phyloP scores from a whole-genome alignment of 2,797 vertebrate species.

The Takifugu rubripes region DNA sequence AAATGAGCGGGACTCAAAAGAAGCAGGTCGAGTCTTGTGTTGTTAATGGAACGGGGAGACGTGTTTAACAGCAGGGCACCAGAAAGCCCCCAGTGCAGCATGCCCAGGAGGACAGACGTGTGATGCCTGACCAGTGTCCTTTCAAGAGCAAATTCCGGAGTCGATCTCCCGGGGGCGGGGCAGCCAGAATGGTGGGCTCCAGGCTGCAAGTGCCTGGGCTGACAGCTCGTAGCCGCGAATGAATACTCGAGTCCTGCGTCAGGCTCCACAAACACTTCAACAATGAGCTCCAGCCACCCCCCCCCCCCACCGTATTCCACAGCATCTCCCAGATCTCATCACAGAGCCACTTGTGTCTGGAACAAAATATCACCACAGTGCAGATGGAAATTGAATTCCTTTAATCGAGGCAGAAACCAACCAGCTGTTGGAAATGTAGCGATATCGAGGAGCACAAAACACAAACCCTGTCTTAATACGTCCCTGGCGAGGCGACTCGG shows the following conservation, averaged over 20 bases:
- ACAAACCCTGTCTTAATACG: too few species aligned
- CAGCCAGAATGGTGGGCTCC: constrained; percentile 13
- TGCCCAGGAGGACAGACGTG: constrained; percentile 6
- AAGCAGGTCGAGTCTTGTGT: constrained; percentile 6
- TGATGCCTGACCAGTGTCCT: constrained; percentile 31
- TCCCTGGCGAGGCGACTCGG: too few species aligned
- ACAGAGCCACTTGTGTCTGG: constrained; percentile 56
- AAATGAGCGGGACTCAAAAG: constrained; percentile 21
- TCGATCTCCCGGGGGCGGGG: constrained; percentile 11
- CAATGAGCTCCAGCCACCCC: constrained; percentile 35
- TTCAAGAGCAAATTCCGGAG: constrained; percentile 47
- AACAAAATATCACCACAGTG: constrained; percentile 44
- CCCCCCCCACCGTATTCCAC: constrained; percentile 26
- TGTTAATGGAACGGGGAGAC: constrained; percentile 6
- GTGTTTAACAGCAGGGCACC: neutral
- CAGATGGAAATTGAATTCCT: constrained; percentile 65
- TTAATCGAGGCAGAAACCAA: constrained; percentile 52
- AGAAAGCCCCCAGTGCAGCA: neutral
- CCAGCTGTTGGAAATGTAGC: constrained; percentile 30
- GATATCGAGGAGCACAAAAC: neutral
- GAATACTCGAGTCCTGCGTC: constrained; percentile 44
- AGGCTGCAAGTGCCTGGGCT: constrained; percentile 25
- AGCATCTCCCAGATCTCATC: constrained; percentile 39
- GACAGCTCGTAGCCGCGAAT: constrained; percentile 14
- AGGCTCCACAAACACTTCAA: constrained; percentile 39